Evolutionary conservation across 1,140 invertebrate genomes (phyloP).

Genomic region (Pseudomyrmex concolor): DNA sequence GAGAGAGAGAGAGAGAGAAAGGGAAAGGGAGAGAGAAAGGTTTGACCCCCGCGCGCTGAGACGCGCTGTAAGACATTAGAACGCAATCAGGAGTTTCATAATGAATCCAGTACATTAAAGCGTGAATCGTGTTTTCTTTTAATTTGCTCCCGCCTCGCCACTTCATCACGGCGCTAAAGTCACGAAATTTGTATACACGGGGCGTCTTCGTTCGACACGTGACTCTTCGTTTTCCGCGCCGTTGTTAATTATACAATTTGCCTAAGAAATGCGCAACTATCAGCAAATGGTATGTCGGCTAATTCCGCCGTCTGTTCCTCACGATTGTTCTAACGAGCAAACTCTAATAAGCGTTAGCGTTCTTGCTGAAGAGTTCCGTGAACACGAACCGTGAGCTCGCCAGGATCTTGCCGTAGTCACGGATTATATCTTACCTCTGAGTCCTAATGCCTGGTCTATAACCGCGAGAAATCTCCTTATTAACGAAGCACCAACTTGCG

Average conservation of each 20-base stretch:
- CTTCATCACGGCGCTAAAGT: too few relatives aligned
- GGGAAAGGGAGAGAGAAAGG: not conserved
- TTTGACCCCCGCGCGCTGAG: not conserved
- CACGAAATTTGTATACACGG: not conserved
- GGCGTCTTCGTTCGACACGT: not conserved
- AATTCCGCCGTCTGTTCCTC: conserved; percentile 47
- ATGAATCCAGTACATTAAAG: not conserved
- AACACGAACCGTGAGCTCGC: conserved; percentile 25
- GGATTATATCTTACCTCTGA: conserved; percentile 43
- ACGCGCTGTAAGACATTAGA: conserved; percentile 17
- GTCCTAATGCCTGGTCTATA: conserved; percentile 21
- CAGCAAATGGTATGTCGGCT: conserved; percentile 36
- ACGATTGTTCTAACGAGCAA: conserved; percentile 59
- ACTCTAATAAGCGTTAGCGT: conserved; percentile 60
- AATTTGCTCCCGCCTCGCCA: not conserved
- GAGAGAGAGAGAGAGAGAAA: not conserved
- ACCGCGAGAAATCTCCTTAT: conserved; percentile 41
- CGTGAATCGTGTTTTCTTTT: not conserved
- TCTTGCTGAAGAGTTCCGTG: conserved; percentile 46
- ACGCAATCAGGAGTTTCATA: conserved; percentile 27
- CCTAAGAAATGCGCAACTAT: conserved; percentile 44
- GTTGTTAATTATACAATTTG: conserved; percentile 53
- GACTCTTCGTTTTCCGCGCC: conserved; percentile 6
- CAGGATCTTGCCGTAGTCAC: conserved; percentile 34
- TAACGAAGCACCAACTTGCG: conserved; percentile 29